Base-by-base conservation (phyloP, 23 tunicate species). In the Trididemnum miniatum region DNA sequence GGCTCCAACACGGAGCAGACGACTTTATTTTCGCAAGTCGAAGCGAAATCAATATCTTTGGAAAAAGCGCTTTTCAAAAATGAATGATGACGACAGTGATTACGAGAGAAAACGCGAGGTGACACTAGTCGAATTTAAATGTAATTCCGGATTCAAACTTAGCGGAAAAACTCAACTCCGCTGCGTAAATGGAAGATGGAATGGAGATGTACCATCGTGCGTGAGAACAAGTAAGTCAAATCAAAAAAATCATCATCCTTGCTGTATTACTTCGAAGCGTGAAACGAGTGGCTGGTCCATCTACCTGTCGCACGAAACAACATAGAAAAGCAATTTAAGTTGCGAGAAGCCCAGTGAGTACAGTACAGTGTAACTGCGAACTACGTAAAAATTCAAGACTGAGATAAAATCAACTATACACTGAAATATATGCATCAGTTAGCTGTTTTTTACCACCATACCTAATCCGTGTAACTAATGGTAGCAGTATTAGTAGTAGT, bases 171-270 rank as follows among this genome's bases (percentile, higher is more conserved):
- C 51, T 18, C 22, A 66, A 36, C 59, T 76, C 27, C 77, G 78
- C 24, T 85, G 89, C 49, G 67, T 54, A 0, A 31, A 54, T 0
- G 83, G 83, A 1, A 59, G 59, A 26, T 85, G 89, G 89, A 34
- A 65, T 64, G 66, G 65, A 32, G 29, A 50, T 4, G 51, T 32
- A 15, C 89, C 89, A 30, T 59, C 72, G 12, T 80, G 84, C 62
- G 23, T 29, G 34, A 34, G 35, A 36, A 4, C 59, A 37, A 29
- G 84, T 80, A n/a, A 60, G 72, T 15, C 9, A 44, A n/a, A n/a
- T n/a, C n/a, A n/a, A 49, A 49, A 49, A 49, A 18, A 49, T 49
- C 18, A 49, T 9, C 18, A 9, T 49, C 18, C 18, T 49, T 49
- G 57, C 15, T 9, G 18, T 12, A 12, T 49, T 12, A 9, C 57